These are phyloP conservation scores for Venusia cambrica DNA, from an alignment of 2,888 invertebrate genomes.

Conservation along the genomic window DNA sequence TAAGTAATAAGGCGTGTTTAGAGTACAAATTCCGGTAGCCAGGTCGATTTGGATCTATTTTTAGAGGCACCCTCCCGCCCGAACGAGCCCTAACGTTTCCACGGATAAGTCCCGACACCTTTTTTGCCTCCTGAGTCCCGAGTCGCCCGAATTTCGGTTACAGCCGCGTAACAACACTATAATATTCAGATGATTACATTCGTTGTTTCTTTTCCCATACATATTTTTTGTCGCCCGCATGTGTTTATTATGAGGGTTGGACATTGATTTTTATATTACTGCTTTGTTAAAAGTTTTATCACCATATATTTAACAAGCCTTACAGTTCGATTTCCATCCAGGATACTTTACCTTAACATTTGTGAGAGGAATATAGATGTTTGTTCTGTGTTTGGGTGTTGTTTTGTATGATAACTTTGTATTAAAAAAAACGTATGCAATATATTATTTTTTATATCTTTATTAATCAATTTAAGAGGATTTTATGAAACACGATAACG, in stretches of 20 bases:
- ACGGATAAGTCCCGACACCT: conserved; percentile 38
- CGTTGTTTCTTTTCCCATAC: conserved; percentile 36
- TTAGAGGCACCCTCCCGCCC: conserved; percentile 49
- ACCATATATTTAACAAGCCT: no score
- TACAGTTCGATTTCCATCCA: no score
- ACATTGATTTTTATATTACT: conserved; percentile 47
- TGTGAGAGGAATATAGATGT: no score
- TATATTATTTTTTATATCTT: no score
- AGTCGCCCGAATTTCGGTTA: conserved; percentile 39
- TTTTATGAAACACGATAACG: no score
- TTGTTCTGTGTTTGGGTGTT: no score
- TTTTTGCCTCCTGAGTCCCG: conserved; percentile 36
- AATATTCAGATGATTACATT: conserved; percentile 61
- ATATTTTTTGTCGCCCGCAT: conserved; percentile 63
- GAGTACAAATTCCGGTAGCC: conserved; percentile 56
- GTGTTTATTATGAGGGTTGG: conserved; percentile 51
- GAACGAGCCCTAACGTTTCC: conserved; percentile 17
- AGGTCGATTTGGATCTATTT: conserved; percentile 58
- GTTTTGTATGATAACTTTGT: no score
- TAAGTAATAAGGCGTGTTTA: conserved; percentile 47
- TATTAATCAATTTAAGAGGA: no score
- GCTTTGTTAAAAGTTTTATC: conserved; percentile 44
- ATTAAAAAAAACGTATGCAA: no score
- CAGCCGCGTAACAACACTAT: conserved; percentile 45
- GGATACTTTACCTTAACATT: no score